Conservation (phyloP, 2,888 invertebrate species). For the Callosobruchus maculatus region DNA sequence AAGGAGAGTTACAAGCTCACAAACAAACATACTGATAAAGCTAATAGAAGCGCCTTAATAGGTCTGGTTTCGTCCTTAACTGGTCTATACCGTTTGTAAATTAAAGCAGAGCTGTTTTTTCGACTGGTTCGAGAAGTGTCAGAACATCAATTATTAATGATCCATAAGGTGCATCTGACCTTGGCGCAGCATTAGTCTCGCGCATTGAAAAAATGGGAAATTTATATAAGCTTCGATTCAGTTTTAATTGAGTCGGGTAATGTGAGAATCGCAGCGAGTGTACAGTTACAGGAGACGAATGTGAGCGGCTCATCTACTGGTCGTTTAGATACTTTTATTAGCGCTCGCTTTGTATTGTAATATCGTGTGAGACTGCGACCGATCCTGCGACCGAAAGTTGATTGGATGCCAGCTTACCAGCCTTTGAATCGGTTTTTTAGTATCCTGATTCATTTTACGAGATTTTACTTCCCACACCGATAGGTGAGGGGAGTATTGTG, state of each 20-base stretch:
- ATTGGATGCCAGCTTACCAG: neutral
- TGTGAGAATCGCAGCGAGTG: neutral
- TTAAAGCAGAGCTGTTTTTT: constrained; percentile 20
- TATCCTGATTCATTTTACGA: no score
- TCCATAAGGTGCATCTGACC: constrained; percentile 26
- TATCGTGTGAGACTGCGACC: neutral
- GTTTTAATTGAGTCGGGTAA: neutral
- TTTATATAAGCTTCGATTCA: neutral
- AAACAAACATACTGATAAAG: no score
- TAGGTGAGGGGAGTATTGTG: no score
- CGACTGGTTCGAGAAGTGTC: constrained; percentile 16
- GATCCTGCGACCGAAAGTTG: neutral
- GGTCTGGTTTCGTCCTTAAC: no score
- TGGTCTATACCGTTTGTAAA: constrained; percentile 15
- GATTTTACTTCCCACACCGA: no score
- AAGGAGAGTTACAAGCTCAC: no score
- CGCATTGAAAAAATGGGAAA: neutral
- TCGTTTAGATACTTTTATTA: neutral
- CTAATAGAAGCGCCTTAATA: no score
- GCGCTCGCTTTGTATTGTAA: neutral
- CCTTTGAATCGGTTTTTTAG: no score
- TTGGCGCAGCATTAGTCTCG: constrained; percentile 22
- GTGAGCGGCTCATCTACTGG: neutral
- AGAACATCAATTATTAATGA: constrained; percentile 32
- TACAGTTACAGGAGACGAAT: neutral